Percentiles rank a stretch among this genome's conserved stretches.
phyloP scores from a whole-genome alignment of 2,888 invertebrate species.

The Halocaridina rubra region DNA sequence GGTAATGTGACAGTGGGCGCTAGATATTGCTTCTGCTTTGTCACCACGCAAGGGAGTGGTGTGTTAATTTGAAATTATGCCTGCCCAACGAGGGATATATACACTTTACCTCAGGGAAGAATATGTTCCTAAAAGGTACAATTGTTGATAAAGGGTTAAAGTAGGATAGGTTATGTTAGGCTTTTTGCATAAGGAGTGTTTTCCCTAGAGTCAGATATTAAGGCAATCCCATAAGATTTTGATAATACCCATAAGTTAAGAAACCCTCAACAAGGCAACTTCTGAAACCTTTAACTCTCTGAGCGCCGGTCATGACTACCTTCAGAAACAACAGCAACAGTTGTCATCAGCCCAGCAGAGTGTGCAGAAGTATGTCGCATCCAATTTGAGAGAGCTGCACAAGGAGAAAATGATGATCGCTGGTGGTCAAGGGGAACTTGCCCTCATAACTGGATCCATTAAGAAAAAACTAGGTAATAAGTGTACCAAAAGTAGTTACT shows the following conservation, averaged over 20 bases:
- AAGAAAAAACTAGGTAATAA: slow-evolving; percentile 73
- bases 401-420: slow-evolving; percentile 75
- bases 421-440: slow-evolving; percentile 73
- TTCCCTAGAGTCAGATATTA: too few relatives aligned
- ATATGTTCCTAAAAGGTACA: not conserved
- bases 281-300: slow-evolving; percentile 31
- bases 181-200: not conserved
- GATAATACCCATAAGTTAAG: slow-evolving; percentile 21
- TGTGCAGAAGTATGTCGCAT: slow-evolving; percentile 31
- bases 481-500: too few relatives aligned
- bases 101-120: not conserved
- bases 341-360: slow-evolving; percentile 34
- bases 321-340: slow-evolving; percentile 44
- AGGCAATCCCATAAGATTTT: too few relatives aligned
- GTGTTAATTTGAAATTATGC: too few relatives aligned
- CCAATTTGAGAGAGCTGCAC: slow-evolving; percentile 65
- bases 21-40: too few relatives aligned
- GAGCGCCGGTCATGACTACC: slow-evolving; percentile 38
- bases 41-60: too few relatives aligned
- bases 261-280: slow-evolving; percentile 28
- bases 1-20: too few relatives aligned
- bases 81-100: not conserved
- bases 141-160: not conserved
- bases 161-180: not conserved
- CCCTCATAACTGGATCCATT: slow-evolving; percentile 73